These are phyloP conservation scores for Volucella bombylans DNA, from an alignment of 2,888 invertebrate genomes.

Conservation along the genomic window DNA sequence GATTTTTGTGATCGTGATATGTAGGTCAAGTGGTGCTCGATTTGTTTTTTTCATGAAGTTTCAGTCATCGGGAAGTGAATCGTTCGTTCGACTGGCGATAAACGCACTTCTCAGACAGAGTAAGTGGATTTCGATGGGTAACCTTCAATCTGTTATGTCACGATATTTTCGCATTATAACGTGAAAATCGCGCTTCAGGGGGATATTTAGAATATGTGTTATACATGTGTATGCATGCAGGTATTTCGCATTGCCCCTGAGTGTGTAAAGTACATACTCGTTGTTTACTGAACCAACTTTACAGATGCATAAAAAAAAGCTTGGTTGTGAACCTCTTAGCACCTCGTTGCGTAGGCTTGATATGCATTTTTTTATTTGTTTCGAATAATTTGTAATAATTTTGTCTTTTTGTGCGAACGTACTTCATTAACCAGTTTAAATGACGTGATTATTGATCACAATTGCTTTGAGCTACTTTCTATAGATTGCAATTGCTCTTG, in stretches of 20 bases:
- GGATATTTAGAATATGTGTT: no score
- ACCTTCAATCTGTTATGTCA: conserved; percentile 33
- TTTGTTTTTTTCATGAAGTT: not conserved
- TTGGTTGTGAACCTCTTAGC: no score
- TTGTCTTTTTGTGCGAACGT: not conserved
- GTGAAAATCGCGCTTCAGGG: conserved; percentile 2
- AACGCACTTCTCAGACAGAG: conserved; percentile 19
- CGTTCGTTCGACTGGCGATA: conserved; percentile 11
- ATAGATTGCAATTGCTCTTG: conserved; percentile 47
- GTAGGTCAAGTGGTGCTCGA: conserved; percentile 33
- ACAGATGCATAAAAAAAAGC: no score
- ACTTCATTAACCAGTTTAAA: conserved; percentile 16
- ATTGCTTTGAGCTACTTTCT: conserved; percentile 60
- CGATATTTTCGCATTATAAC: conserved; percentile 12
- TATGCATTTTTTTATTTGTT: not conserved
- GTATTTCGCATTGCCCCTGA: no score
- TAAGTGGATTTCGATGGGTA: not conserved
- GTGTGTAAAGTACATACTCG: no score
- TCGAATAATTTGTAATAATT: conserved; percentile 7
- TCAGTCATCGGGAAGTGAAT: conserved; percentile 43
- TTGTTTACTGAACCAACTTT: no score
- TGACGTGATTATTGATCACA: conserved; percentile 39
- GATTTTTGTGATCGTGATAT: conserved; percentile 4
- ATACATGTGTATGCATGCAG: no score
- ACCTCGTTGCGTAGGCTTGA: no score